A percentile compares a stretch with the other conserved stretches of the same genome.
These are phyloP conservation scores for Scaptomyza parva DNA, from an alignment of 2,888 invertebrate genomes.

Conservation along the genomic window DNA sequence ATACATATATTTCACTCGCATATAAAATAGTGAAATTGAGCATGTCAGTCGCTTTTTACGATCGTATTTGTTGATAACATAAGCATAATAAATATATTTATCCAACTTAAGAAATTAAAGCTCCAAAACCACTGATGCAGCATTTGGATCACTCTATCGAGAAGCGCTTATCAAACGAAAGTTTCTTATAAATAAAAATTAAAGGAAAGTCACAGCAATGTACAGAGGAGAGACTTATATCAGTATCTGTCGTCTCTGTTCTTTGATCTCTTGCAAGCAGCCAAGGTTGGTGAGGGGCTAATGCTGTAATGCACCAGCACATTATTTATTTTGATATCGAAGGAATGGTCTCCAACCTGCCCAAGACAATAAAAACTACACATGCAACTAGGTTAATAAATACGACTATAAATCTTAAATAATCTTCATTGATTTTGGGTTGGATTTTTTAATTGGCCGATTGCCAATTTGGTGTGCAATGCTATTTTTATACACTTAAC, in stretches of 20 bases:
- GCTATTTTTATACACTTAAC: too few species aligned
- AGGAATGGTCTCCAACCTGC: conserved; percentile 54
- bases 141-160: conserved; percentile 57
- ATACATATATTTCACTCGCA: conserved; percentile 63
- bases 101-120: conserved; percentile 27
- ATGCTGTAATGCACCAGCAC: conserved; percentile 79
- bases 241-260: conserved; percentile 29
- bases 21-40: conserved; percentile 47
- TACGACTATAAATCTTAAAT: conserved; percentile 28
- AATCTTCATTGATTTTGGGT: conserved; percentile 23
- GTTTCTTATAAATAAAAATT: conserved; percentile 79
- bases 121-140: conserved; percentile 53
- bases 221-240: conserved; percentile 57
- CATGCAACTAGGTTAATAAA: conserved; percentile 51
- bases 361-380: conserved; percentile 23
- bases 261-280: conserved; percentile 24
- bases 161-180: conserved; percentile 70
- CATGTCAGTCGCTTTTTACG: conserved; percentile 41
- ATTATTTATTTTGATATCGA: conserved; percentile 80
- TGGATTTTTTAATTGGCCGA: conserved; percentile 48
- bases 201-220: conserved; percentile 43
- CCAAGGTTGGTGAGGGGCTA: conserved; percentile 44
- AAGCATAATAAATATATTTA: conserved; percentile 46
- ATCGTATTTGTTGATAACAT: too few species aligned
- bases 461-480: conserved; percentile 40